Evolutionary conservation across 2,888 invertebrate genomes (phyloP), one percentile per base, ranked within the genome.

Genomic region (Drosophila macrospina): DNA sequence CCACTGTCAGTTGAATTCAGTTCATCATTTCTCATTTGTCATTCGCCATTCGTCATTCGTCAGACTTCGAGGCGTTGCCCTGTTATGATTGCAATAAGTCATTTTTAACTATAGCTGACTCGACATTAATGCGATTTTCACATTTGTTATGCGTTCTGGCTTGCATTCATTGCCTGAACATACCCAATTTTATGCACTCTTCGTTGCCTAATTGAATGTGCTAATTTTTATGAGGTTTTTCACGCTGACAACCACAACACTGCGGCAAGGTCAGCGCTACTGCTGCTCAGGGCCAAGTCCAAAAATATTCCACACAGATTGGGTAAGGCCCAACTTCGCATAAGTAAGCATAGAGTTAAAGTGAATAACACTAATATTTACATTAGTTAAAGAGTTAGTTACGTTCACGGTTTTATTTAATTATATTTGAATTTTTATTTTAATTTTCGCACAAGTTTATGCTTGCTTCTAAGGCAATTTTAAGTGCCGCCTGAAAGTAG

Each of bases 191-290:
- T 74, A 65, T 83, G 83, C 76, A 68, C 62, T 54, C 65, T 64
- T 39, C 34, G 47, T 34, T 52, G 57, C 65, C 65, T 87, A 86
- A 87, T 72, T 87, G 88, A 74, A 70, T 82, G 77, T 85, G 71
- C 69, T 65, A 69, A 79, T 85, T 77, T 64, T 62, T 42, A 69
- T 80, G 67, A 69, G 44, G 41, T 36, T 75, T 78, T 74, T 42
- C 57, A 69, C 39, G 45, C 34, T 10, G 37, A 15, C 32, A 13
- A 5, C n/a, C 36, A 15, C 32, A 13, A 5, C n/a, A 45, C 60
- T 55, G 36, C 15, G 16, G 7, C 32, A 56, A 65, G 65, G 72
- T 75, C 66, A 44, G 5, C 48, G 45, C 54, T 69, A 39, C 63
- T 60, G 56, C 28, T 45, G 30, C 52, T 8, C 55, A 65, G 32